Conservation (phyloP, 2,113 vertebrate species). For the Sigmodon hispidus region DNA sequence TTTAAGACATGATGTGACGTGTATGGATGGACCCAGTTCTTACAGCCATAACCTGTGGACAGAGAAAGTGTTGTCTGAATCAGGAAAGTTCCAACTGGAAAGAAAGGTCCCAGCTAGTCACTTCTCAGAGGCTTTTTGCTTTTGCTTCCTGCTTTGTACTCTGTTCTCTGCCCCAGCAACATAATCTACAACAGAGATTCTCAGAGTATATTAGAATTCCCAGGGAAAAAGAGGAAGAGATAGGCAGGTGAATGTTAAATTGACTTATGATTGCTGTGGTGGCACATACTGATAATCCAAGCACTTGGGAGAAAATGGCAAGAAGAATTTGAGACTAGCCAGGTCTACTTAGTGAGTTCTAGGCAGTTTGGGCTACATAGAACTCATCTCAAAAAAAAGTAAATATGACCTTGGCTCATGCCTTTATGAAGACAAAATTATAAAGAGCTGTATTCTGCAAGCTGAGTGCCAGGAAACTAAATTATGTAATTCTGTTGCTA, state of each 20-base stretch:
- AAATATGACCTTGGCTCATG: not conserved
- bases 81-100: not conserved
- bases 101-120: not conserved
- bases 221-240: not conserved
- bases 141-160: not conserved
- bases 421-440: not conserved
- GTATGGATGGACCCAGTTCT: not conserved
- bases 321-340: not conserved
- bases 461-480: not conserved
- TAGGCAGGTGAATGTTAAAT: not conserved
- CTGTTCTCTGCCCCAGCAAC: not conserved
- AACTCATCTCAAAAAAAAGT: not conserved
- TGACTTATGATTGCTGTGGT: not conserved
- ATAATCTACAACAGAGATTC: not conserved
- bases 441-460: not conserved
- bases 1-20: not conserved
- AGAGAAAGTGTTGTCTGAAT: not conserved
- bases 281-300: not conserved
- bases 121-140: slow-evolving; percentile 7
- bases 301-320: not conserved
- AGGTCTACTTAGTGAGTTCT: not conserved
- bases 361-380: not conserved
- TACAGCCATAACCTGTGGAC: not conserved
- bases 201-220: not conserved
- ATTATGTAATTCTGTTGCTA: not conserved